Evolutionary conservation across 2,888 invertebrate species (phyloP).

Genomic region (Apamea epomidion): DNA sequence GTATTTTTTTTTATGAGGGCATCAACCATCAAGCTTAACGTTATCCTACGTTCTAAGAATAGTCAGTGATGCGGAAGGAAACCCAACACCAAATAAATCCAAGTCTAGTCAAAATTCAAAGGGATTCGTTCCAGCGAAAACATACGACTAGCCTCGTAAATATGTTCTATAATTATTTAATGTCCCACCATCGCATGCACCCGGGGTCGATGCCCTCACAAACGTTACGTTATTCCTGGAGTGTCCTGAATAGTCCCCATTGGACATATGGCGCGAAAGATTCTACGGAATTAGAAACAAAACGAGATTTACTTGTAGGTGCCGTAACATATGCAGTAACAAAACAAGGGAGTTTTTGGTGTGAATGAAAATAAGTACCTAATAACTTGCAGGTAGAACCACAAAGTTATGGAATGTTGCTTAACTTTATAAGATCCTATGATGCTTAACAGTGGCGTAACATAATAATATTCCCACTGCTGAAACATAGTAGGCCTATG

Average conservation of each 20-base stretch:
- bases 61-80: conserved; percentile 13
- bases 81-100: conserved; percentile 8
- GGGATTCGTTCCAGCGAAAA: conserved; percentile 30
- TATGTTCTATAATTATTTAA: conserved; percentile 80
- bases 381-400: background rate
- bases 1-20: background rate
- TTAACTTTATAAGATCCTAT: too few relatives aligned
- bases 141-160: conserved; percentile 52
- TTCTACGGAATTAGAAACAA: conserved; percentile 47
- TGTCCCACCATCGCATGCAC: conserved; percentile 73
- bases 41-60: background rate
- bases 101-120: conserved; percentile 30
- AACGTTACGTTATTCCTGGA: conserved; percentile 75
- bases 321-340: conserved; percentile 6
- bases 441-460: background rate
- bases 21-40: background rate
- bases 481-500: background rate
- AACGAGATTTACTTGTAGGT: conserved; percentile 25
- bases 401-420: background rate
- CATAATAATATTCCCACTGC: background rate
- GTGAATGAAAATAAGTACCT: background rate
- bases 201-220: conserved; percentile 78
- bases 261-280: conserved; percentile 50
- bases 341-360: background rate
- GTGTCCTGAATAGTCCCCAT: conserved; percentile 69